Conservation (phyloP, 2,888 invertebrate genomes). For the Aethes cnicana region DNA sequence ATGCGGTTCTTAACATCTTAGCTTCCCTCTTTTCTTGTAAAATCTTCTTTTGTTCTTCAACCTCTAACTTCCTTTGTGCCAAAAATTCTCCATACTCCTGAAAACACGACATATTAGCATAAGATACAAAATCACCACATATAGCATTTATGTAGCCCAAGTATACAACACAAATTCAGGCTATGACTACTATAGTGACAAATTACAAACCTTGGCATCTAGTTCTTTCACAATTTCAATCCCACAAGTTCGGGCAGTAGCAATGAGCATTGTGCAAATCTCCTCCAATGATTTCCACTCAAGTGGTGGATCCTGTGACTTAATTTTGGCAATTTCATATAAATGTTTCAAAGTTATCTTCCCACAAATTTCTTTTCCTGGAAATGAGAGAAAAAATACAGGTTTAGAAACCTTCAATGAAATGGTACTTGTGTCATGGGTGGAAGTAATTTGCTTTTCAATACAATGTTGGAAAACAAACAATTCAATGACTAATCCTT, state of each 20-base stretch:
- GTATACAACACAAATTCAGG: too few species aligned
- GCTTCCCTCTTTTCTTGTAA: constrained; percentile 93
- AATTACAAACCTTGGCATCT: constrained; percentile 81
- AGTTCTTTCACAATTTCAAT: constrained; percentile 91
- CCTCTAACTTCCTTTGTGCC: constrained; percentile 85
- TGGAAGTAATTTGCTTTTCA: too few species aligned
- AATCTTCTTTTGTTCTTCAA: constrained; percentile 88
- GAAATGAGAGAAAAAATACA: constrained; percentile 36
- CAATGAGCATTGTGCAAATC: constrained; percentile 90
- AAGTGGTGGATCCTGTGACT: constrained; percentile 91
- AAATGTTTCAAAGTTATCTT: constrained; percentile 96
- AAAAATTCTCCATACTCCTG: constrained; percentile 91
- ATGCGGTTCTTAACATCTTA: constrained; percentile 92
- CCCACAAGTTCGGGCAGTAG: constrained; percentile 90
- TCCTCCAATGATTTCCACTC: constrained; percentile 85
- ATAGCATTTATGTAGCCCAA: too few species aligned
- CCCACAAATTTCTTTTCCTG: constrained; percentile 91
- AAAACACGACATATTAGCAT: too few species aligned
- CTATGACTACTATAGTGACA: too few species aligned
- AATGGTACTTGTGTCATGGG: too few species aligned
- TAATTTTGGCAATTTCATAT: constrained; percentile 99
- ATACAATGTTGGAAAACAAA: too few species aligned
- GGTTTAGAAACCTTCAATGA: not conserved
- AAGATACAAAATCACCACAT: too few species aligned
- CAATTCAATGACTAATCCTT: too few species aligned